Base-by-base conservation (phyloP, 2,888 invertebrate species). In the Oligia fasciuncula region DNA sequence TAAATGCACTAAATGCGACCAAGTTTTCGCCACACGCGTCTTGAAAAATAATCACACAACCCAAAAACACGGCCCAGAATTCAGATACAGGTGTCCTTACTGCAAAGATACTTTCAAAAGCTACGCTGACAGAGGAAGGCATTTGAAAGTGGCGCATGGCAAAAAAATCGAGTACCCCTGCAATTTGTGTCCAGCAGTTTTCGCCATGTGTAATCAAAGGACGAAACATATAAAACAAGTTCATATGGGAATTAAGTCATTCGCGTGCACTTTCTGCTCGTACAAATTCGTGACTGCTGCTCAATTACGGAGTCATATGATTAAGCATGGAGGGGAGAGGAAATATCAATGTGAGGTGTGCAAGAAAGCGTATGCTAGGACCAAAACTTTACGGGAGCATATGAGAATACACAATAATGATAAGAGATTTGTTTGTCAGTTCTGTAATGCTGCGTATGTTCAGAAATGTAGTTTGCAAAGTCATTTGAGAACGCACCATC, bases 391-490 rank as follows among this genome's bases (percentile, higher is more conserved):
- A 8, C 93, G 92, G 2, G 95, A 96, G 67, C 96, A 96, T 84
- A 93, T 96, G 93, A 84, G 95, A 29, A 96, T 95, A 73, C 96
- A 96, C 81, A 95, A 94, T 79, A 95, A 96, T 75, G 96, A 96
- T 86, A 95, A 93, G 65, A 87, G 95, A 80, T 97, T 97, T 70
- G 94, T 94, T 1, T 97, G 97, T 85, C 93, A 93, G 35, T 92
- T 90, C 83, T 96, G 96, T 83, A 93, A 93, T 83, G 94, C 93
- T 73, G 93, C 95, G 0, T 96, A 94, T 85, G 94, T 96, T 0
- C 96, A 96, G 82, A 97, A 96, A 87, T 95, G 95, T 90, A 96
- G 96, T 81, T 89, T 96, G 6, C 93, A 96, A 84, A 93, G 94
- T 82, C 97, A 97, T 87, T 90, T 96, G 77, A 92, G 93, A 68